phyloP scores from a whole-genome alignment of 2,113 vertebrate genomes.

The Hydrolagus affinis region DNA sequence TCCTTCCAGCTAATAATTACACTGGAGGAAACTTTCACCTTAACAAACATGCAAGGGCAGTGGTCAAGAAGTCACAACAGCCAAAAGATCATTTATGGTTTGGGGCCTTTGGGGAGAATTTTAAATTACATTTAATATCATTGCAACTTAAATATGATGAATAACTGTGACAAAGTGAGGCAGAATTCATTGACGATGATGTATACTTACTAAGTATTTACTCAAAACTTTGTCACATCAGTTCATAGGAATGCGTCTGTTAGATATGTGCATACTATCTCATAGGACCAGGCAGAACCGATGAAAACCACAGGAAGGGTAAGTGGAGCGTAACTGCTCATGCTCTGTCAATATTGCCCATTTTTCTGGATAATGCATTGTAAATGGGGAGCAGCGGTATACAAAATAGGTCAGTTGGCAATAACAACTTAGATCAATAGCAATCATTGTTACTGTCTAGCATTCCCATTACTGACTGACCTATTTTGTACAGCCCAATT shows the following conservation, averaged over 20 bases:
- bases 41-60: neutral
- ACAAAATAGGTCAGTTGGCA: constrained; percentile 27
- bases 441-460: constrained; percentile 25
- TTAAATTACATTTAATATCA: neutral
- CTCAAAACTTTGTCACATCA: neutral
- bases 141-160: too few relatives aligned
- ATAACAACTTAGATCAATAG: constrained; percentile 26
- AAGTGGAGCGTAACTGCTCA: neutral
- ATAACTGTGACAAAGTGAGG: neutral
- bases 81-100: neutral
- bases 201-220: neutral
- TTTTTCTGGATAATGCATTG: constrained; percentile 16
- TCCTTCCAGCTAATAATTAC: neutral
- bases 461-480: constrained; percentile 28
- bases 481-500: constrained; percentile 21
- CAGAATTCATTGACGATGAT: neutral
- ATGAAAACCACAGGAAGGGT: neutral
- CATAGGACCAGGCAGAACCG: neutral
- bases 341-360: constrained; percentile 19
- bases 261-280: neutral
- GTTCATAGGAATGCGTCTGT: neutral
- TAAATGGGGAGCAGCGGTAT: constrained; percentile 12
- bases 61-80: neutral
- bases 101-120: too few relatives aligned
- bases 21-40: neutral